Conservation (phyloP, 2,888 invertebrate species). For the Latheticus oryzae region DNA sequence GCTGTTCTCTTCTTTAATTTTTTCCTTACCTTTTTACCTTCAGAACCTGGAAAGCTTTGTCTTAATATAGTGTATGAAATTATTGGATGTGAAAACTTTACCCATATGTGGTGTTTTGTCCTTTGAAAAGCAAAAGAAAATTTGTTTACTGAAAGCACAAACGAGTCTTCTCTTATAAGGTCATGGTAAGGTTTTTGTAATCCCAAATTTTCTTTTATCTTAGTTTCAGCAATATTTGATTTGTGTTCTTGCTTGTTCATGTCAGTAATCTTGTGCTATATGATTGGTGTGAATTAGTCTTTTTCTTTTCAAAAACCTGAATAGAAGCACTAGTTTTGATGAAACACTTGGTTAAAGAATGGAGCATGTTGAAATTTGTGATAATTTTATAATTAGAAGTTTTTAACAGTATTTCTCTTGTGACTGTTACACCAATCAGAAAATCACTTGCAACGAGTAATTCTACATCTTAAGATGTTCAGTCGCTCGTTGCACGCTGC, state of each 20-base stretch:
- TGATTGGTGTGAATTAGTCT: slow-evolving; percentile 58
- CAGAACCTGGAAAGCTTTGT: slow-evolving; percentile 42
- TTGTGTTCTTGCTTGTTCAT: slow-evolving; percentile 41
- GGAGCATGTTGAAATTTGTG: slow-evolving; percentile 54
- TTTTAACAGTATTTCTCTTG: slow-evolving; percentile 53
- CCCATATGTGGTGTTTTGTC: slow-evolving; percentile 39
- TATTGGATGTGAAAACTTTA: slow-evolving; percentile 51
- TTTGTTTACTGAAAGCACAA: slow-evolving; percentile 48
- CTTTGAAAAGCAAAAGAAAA: slow-evolving; percentile 36
- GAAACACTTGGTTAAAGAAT: slow-evolving; percentile 45
- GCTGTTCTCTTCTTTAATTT: slow-evolving; percentile 65
- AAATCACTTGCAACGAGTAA: slow-evolving; percentile 40
- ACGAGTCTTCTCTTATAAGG: slow-evolving; percentile 48
- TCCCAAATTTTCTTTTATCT: slow-evolving; percentile 42
- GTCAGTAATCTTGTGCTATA: slow-evolving; percentile 47
- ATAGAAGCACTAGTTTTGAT: slow-evolving; percentile 57
- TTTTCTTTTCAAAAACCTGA: slow-evolving; percentile 47
- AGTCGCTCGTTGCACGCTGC: slow-evolving; percentile 51
- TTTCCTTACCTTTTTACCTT: slow-evolving; percentile 34
- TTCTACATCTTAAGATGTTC: slow-evolving; percentile 26
- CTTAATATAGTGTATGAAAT: slow-evolving; percentile 41
- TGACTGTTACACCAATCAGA: slow-evolving; percentile 58
- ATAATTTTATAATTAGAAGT: slow-evolving; percentile 55
- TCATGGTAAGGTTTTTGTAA: slow-evolving; percentile 54
- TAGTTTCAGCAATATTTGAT: slow-evolving; percentile 40